Evolutionary conservation across 2,113 vertebrate species (phyloP).

Genomic region (Coptodon bakossiorum): DNA sequence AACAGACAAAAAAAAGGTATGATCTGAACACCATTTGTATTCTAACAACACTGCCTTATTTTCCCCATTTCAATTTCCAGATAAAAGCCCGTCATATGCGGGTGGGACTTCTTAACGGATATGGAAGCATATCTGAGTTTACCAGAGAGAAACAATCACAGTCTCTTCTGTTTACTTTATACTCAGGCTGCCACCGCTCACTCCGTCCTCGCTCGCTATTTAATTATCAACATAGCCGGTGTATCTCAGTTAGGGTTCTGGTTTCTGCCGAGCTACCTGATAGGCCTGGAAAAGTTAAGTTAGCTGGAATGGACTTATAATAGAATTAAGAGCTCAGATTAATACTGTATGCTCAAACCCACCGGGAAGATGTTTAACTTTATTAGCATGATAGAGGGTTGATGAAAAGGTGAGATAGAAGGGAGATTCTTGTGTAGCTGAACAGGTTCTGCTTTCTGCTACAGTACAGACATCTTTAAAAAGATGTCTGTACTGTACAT

Average conservation of each 20-base stretch:
- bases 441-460: neutral
- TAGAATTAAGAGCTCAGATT: constrained; percentile 43
- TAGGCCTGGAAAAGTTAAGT: constrained; percentile 32
- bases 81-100: neutral
- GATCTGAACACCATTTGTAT: neutral
- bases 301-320: constrained; percentile 45
- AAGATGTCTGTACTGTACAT: neutral
- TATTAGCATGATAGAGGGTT: neutral
- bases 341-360: neutral
- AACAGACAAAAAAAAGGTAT: neutral
- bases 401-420: neutral
- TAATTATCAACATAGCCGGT: constrained; percentile 51
- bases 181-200: neutral
- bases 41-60: neutral
- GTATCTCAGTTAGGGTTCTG: constrained; percentile 42
- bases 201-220: constrained; percentile 44
- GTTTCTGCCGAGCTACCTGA: constrained; percentile 58
- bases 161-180: neutral
- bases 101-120: neutral
- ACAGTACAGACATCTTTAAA: neutral
- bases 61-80: neutral
- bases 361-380: constrained; percentile 4
- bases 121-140: neutral
- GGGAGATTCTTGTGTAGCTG: neutral
- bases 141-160: constrained; percentile 15